Conservation (phyloP, 2,888 invertebrate genomes). For the Cosmorhoe ocellata region DNA sequence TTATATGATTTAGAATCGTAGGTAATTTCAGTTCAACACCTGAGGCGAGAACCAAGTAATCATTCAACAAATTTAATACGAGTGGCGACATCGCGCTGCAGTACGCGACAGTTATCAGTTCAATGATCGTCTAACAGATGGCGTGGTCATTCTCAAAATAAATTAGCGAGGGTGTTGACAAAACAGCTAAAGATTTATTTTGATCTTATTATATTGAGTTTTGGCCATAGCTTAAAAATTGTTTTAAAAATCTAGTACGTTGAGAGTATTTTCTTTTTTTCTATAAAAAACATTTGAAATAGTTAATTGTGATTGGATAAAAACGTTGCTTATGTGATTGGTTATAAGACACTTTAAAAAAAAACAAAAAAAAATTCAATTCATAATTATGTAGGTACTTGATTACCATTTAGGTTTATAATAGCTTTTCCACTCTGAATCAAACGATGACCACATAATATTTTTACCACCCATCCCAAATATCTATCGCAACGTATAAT, state of each 20-base stretch:
- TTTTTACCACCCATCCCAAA: conserved; percentile 23
- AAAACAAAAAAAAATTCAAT: too few species aligned
- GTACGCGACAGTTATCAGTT: conserved; percentile 68
- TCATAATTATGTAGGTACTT: too few species aligned
- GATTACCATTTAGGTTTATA: not conserved
- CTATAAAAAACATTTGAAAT: too few species aligned
- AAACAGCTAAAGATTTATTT: not conserved
- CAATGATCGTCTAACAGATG: conserved; percentile 57
- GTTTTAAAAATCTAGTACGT: too few species aligned
- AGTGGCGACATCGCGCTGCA: conserved; percentile 74
- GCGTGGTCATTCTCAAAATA: conserved; percentile 40
- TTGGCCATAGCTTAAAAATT: too few species aligned
- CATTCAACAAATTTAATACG: conserved; percentile 26
- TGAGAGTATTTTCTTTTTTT: too few species aligned
- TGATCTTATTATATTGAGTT: not conserved
- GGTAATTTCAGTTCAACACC: not conserved
- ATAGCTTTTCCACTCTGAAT: conserved; percentile 16
- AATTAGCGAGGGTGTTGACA: not conserved
- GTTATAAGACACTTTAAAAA: too few species aligned
- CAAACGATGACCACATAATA: conserved; percentile 21
- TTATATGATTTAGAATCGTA: too few species aligned
- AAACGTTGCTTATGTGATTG: too few species aligned
- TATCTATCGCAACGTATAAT: conserved; percentile 48
- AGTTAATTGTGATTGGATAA: too few species aligned
- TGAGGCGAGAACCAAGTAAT: not conserved